Evolutionary conservation across 2,888 invertebrate species (phyloP).

Genomic region (Lepidonotus clava): DNA sequence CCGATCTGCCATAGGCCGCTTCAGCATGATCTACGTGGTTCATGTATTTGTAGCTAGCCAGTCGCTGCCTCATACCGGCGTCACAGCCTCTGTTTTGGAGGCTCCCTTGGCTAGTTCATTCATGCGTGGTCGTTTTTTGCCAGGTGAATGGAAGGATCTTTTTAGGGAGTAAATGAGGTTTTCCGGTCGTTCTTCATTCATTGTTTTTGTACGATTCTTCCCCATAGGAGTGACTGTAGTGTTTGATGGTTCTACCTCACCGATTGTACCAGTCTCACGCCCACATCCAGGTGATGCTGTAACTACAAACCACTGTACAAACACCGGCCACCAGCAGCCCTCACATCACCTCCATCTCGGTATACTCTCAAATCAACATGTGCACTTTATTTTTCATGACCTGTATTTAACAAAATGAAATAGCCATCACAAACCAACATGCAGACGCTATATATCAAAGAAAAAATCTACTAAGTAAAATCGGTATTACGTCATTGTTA

Average conservation of each 20-base stretch:
- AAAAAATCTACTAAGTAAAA: neutral
- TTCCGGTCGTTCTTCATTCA: slow-evolving; percentile 48
- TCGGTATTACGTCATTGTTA: neutral
- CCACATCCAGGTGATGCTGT: slow-evolving; percentile 22
- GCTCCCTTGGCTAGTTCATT: slow-evolving; percentile 44
- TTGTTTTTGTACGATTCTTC: slow-evolving; percentile 53
- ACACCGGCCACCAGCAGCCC: slow-evolving; percentile 18
- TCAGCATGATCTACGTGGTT: slow-evolving; percentile 43
- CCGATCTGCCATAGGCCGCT: slow-evolving; percentile 11
- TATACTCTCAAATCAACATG: slow-evolving; percentile 35
- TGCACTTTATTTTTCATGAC: slow-evolving; percentile 51
- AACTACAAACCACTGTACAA: no score
- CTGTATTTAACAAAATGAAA: neutral
- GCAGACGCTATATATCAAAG: neutral
- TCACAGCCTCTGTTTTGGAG: slow-evolving; percentile 26
- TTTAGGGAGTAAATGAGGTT: slow-evolving; percentile 38
- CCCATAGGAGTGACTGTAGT: slow-evolving; percentile 47
- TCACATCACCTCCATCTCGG: slow-evolving; percentile 1
- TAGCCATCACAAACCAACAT: neutral
- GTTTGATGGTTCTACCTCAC: slow-evolving; percentile 52
- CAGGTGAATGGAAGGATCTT: slow-evolving; percentile 42
- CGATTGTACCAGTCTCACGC: slow-evolving; percentile 46
- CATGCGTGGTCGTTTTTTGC: slow-evolving; percentile 47
- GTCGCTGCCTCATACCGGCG: neutral
- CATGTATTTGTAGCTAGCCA: slow-evolving; percentile 42